Evolutionary conservation across 2,888 invertebrate genomes (phyloP).

Genomic region (Hydraecia micacea): DNA sequence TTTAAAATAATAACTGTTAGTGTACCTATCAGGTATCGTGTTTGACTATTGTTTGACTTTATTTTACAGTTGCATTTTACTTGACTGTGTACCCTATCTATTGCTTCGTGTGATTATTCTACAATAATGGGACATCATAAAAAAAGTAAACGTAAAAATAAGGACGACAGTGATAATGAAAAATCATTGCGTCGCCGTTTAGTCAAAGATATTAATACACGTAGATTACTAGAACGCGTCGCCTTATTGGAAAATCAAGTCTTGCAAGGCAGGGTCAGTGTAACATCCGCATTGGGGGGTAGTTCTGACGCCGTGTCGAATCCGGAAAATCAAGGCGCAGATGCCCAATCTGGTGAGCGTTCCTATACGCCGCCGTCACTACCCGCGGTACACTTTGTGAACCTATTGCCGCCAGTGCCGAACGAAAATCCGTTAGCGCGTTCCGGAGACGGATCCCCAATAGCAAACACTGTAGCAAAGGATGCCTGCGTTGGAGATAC

Average conservation of each 20-base stretch:
- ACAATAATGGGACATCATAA: conserved; percentile 1
- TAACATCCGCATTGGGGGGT: neutral
- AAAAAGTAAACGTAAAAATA: neutral
- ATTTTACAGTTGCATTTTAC: neutral
- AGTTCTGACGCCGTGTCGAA: neutral
- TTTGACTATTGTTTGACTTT: neutral
- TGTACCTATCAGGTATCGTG: no score
- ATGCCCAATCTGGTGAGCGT: neutral
- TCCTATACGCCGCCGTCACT: neutral
- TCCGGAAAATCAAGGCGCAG: neutral
- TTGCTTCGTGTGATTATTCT: neutral
- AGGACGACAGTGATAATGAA: no score
- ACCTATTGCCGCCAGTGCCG: neutral
- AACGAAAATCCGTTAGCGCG: neutral
- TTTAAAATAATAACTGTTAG: no score
- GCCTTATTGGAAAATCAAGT: no score
- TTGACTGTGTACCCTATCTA: neutral
- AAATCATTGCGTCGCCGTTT: neutral
- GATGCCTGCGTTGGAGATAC: neutral
- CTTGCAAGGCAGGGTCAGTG: no score
- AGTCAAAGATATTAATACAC: neutral
- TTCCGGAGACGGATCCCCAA: neutral
- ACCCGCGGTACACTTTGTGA: neutral
- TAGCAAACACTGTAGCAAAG: neutral
- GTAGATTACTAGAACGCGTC: neutral